Base-by-base conservation (phyloP, 2,797 vertebrate species). In the Thripadectes ignobilis region DNA sequence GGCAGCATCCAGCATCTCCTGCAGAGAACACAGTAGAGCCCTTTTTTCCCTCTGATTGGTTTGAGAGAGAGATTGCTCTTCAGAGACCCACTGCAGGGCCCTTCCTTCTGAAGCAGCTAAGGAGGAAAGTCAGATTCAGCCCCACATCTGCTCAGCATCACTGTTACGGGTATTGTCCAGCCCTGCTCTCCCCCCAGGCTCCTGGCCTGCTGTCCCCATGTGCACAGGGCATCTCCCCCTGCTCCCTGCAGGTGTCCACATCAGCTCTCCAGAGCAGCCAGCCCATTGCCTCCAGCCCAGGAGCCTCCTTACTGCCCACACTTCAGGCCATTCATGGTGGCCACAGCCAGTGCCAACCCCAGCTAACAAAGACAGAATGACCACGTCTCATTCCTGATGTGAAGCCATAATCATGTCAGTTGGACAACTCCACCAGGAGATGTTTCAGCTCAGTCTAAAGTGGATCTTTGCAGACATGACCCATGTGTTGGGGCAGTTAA, bases 191-290 rank as follows among this genome's bases (percentile, higher is more conserved):
- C 13, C 6, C 8, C 1, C 1, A 9, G 14, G 6, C 30, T 85
- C 27, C 82, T 67, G 82, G n/a, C 12, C 34, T 30, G 36, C 23
- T 1, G 17, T 46, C 18, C 21, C 30, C 26, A 41, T 38, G 32
- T 38, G 36, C 14, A 10, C 1, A 49, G 57, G 58, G 29, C 45
- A 38, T 18, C 61, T 66, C 30, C 39, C 15, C 1, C 1, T 4
- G 0, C 13, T 63, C 27, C 27, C n/a, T 39, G 41, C n/a, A 26
- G 48, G 12, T 3, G 3, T 0, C 0, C 0, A 2, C 39, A 30
- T 57, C 58, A 14, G 52, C 41, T 72, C 51, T 46, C 51, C 59
- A 19, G 51, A 20, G 48, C 55, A 74, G 43, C 46, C 81, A 76
- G 34, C 10, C 66, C 69, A 11, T 2, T 19, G 46, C 51, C 34